These are phyloP conservation scores for Neopipo cinnamomea DNA, from an alignment of 2,113 vertebrate genomes.

Conservation along the genomic window DNA sequence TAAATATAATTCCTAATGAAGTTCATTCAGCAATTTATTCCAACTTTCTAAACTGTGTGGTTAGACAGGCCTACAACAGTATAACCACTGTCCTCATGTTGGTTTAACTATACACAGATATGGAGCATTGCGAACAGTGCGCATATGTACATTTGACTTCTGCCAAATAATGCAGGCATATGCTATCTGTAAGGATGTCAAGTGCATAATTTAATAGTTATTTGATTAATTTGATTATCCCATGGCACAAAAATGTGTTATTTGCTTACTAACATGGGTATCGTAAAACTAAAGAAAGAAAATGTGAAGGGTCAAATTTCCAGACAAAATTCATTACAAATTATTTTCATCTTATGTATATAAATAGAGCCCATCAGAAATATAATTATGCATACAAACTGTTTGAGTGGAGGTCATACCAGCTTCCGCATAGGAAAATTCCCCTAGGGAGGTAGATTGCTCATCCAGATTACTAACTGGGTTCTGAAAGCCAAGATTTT, in stretches of 20 bases:
- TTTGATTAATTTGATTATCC: not conserved
- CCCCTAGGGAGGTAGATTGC: not conserved
- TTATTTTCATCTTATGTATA: not conserved
- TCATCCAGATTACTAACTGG: not conserved
- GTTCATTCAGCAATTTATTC: not conserved
- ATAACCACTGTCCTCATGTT: not conserved
- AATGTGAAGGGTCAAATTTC: not conserved
- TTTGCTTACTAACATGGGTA: not conserved
- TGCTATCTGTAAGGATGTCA: not conserved
- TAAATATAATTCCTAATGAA: not conserved
- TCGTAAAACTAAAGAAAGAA: not conserved
- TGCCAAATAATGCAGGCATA: not conserved
- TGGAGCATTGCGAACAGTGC: not conserved
- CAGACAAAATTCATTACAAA: not conserved
- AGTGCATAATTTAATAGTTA: not conserved
- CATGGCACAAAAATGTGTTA: not conserved
- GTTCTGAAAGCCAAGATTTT: not conserved
- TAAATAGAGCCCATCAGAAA: not conserved
- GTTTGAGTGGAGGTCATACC: not conserved
- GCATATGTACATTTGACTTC: not conserved
- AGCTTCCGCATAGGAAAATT: not conserved
- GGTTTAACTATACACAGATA: not conserved
- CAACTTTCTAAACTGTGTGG: not conserved
- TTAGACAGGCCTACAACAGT: not conserved
- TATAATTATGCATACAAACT: not conserved